phyloP scores from a whole-genome alignment of 1,140 invertebrate species.

The Drosophila burlai region DNA sequence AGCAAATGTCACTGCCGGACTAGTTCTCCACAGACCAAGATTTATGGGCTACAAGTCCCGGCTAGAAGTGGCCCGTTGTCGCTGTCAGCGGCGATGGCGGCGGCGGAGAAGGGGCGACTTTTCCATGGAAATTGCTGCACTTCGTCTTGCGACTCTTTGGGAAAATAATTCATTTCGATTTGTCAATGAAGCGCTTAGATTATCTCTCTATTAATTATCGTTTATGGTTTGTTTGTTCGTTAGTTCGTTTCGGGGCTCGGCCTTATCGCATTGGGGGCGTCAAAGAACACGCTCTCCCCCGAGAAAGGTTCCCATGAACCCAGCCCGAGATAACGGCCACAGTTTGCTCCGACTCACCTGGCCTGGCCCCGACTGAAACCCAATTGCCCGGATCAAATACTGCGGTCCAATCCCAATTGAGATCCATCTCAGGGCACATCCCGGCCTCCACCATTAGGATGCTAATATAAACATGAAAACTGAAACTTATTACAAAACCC shows the following conservation, averaged over 20 bases:
- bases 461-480: constrained; percentile 83
- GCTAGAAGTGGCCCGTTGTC: constrained; percentile 36
- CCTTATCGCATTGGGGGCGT: constrained; percentile 67
- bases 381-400: constrained; percentile 68
- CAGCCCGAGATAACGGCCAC: constrained; percentile 40
- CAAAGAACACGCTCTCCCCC: constrained; percentile 51
- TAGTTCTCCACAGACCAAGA: constrained; percentile 61
- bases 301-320: constrained; percentile 67
- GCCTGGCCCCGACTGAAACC: constrained; percentile 34
- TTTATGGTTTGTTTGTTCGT: constrained; percentile 78
- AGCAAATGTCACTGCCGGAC: constrained; percentile 49
- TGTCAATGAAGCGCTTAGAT: constrained; percentile 69
- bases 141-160: constrained; percentile 56
- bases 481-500: constrained; percentile 81
- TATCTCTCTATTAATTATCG: constrained; percentile 83
- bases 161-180: constrained; percentile 83
- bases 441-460: constrained; percentile 73
- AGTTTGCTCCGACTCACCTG: constrained; percentile 45
- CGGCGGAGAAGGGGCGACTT: constrained; percentile 27
- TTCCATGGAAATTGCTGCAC: constrained; percentile 77
- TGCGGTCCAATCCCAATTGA: constrained; percentile 42
- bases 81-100: constrained; percentile 37
- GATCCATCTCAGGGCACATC: constrained; percentile 23
- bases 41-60: constrained; percentile 71
- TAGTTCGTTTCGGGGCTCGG: constrained; percentile 44